phyloP scores from a whole-genome alignment of 2,888 invertebrate genomes.

The Amphimallon solstitiale region DNA sequence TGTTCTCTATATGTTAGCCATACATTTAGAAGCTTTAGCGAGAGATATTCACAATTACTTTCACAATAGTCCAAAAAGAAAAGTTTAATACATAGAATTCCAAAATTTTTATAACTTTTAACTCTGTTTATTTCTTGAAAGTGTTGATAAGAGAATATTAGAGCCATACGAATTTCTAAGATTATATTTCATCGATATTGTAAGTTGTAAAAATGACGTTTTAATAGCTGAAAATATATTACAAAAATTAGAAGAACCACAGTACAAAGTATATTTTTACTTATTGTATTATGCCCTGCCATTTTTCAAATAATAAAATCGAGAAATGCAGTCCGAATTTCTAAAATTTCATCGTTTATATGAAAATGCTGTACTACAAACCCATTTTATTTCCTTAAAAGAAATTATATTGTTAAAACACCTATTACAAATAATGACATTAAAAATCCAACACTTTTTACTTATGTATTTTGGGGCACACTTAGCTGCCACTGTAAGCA shows the following conservation, averaged over 20 bases:
- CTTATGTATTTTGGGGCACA: too few relatives aligned
- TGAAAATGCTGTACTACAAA: constrained; percentile 14
- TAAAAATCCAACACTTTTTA: too few relatives aligned
- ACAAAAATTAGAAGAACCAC: constrained; percentile 2
- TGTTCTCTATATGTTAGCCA: constrained; percentile 55
- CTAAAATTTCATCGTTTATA: constrained; percentile 2
- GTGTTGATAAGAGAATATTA: constrained; percentile 51
- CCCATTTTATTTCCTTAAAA: too few relatives aligned
- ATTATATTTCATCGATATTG: constrained; percentile 1
- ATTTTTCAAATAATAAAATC: constrained; percentile 25
- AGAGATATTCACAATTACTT: constrained; percentile 44
- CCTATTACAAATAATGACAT: too few relatives aligned
- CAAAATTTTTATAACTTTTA: constrained; percentile 41
- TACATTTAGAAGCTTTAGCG: constrained; percentile 47
- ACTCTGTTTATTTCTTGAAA: constrained; percentile 44
- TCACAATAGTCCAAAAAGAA: constrained; percentile 38
- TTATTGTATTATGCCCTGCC: constrained; percentile 21
- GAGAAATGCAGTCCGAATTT: constrained; percentile 30
- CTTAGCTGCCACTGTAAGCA: too few relatives aligned
- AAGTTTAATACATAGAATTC: constrained; percentile 41
- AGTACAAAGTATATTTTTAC: constrained; percentile 11
- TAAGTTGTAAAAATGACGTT: neutral
- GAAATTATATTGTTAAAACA: too few relatives aligned
- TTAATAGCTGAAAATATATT: neutral
- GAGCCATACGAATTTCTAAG: constrained; percentile 47